These are phyloP conservation scores for Percopsis omiscomaycus DNA, from an alignment of 2,797 vertebrate genomes.

Conservation along the genomic window DNA sequence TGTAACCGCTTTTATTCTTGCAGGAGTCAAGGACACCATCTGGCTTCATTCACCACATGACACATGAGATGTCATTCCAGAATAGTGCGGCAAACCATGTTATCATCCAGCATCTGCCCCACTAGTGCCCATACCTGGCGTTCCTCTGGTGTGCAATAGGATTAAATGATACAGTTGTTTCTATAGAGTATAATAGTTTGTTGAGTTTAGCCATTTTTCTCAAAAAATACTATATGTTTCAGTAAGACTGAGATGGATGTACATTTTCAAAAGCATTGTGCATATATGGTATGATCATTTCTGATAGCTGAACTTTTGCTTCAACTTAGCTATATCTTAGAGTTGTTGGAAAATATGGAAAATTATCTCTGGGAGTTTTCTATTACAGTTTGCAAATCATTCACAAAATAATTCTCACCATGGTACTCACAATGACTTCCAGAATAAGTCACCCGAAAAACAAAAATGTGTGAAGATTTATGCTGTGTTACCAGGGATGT, in stretches of 20 bases:
- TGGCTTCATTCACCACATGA: conserved; percentile 56
- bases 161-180: background rate
- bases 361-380: too few species aligned
- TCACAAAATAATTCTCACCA: too few species aligned
- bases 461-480: background rate
- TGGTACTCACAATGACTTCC: too few species aligned
- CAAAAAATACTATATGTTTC: too few species aligned
- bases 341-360: background rate
- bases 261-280: background rate
- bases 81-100: conserved; percentile 52
- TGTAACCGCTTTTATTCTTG: conserved; percentile 51
- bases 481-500: background rate
- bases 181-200: too few species aligned
- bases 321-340: background rate
- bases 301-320: background rate
- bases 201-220: too few species aligned
- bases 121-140: conserved; percentile 16
- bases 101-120: conserved; percentile 59
- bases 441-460: background rate
- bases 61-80: conserved; percentile 61
- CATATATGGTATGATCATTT: background rate
- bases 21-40: conserved; percentile 72
- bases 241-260: background rate
- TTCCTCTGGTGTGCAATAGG: conserved; percentile 3
- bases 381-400: background rate